These are phyloP conservation scores for Eubucco bourcierii DNA, from an alignment of 2,113 vertebrate species.

Conservation along the genomic window DNA sequence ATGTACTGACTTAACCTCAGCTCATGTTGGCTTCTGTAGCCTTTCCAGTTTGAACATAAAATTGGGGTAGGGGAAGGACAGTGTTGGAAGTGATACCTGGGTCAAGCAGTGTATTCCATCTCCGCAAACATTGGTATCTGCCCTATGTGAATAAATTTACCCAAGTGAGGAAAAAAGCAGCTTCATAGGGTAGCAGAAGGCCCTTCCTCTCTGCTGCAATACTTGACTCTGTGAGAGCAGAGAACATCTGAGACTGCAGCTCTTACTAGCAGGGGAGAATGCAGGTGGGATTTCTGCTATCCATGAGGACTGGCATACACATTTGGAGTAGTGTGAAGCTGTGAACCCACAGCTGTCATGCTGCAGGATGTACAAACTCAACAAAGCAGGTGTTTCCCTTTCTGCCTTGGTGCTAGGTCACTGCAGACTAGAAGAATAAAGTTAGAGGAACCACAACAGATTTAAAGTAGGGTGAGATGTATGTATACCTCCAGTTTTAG, in stretches of 20 bases:
- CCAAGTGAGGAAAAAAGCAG: neutral
- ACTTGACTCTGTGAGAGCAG: slow-evolving; percentile 50
- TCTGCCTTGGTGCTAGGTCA: neutral
- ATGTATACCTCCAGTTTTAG: neutral
- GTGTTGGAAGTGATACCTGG: too few species aligned
- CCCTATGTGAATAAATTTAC: slow-evolving; percentile 58
- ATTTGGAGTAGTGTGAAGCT: neutral
- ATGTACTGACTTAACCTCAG: neutral
- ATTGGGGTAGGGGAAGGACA: too few species aligned
- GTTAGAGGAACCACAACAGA: neutral
- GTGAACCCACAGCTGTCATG: rapidly evolving
- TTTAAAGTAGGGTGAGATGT: neutral
- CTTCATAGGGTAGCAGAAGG: neutral
- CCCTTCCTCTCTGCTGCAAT: neutral
- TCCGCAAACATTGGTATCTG: slow-evolving; percentile 60
- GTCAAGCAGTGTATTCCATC: neutral
- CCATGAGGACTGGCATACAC: neutral
- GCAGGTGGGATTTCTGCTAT: neutral
- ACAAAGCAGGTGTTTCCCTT: neutral
- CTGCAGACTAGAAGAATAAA: neutral
- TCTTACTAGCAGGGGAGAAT: neutral
- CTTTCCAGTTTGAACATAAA: neutral
- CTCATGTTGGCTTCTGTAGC: neutral
- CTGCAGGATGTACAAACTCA: neutral
- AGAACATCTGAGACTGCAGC: neutral